A percentile compares a stretch with the other conserved stretches of the same genome.
Conservation (phyloP, 2,797 vertebrate genomes). For the Rousettus madagascariensis region DNA sequence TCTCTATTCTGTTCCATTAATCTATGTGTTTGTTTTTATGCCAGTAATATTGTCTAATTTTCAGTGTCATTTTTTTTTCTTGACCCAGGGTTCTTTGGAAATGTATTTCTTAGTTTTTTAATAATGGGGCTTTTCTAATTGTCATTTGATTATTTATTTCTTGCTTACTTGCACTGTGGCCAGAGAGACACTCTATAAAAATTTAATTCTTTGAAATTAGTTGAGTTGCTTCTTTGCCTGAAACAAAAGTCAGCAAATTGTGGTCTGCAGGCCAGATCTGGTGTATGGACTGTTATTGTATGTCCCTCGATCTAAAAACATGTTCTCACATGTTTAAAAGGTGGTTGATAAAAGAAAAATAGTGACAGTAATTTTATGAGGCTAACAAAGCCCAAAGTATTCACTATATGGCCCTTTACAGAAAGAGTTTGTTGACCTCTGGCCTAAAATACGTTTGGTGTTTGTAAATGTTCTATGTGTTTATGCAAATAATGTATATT, state of each 20-base stretch:
- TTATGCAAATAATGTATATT: neutral
- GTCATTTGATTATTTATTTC: constrained; percentile 30
- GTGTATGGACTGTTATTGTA: neutral
- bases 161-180: neutral
- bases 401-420: neutral
- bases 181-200: neutral
- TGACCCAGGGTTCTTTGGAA: neutral
- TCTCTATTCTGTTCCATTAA: no score
- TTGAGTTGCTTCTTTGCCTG: neutral
- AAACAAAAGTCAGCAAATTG: neutral
- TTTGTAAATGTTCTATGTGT: neutral
- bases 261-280: neutral
- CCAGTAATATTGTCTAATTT: neutral
- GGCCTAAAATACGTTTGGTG: neutral
- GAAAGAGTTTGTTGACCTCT: neutral
- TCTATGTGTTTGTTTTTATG: no score
- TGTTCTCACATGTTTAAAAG: neutral
- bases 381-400: neutral
- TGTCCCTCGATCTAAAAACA: neutral
- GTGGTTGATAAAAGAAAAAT: neutral
- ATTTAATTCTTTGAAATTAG: neutral
- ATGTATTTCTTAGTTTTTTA: neutral
- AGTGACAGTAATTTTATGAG: neutral
- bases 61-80: neutral
- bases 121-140: neutral